Evolutionary conservation across 2,113 vertebrate species (phyloP).

Genomic region (Apodemus speciosus): DNA sequence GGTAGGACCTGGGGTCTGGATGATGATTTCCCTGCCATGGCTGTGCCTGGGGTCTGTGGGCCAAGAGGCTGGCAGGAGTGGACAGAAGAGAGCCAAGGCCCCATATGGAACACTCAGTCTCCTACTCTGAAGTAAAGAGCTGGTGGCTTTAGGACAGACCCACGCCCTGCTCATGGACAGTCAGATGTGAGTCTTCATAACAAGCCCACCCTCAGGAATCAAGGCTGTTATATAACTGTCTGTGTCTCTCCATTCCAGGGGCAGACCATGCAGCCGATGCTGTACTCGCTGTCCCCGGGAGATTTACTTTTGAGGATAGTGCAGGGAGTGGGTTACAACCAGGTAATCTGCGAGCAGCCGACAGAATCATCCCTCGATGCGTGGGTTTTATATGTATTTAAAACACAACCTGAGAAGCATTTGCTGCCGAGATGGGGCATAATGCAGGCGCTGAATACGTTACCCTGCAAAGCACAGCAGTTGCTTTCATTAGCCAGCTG

Average conservation of each 20-base stretch:
- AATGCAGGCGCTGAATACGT: not conserved
- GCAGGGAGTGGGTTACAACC: constrained; percentile 22
- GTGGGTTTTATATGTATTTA: constrained; percentile 37
- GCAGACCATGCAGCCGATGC: rapidly evolving
- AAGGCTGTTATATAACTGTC: not conserved
- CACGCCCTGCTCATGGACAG: not conserved
- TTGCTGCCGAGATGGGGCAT: not conserved
- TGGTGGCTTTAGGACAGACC: too few relatives aligned
- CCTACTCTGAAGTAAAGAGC: not conserved
- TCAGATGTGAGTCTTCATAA: not conserved
- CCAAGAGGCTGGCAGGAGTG: not conserved
- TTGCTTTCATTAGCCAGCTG: constrained; percentile 64
- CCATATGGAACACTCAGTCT: too few relatives aligned
- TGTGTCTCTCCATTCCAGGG: not conserved
- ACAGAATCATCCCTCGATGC: constrained; percentile 70
- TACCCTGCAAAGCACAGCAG: constrained; percentile 52
- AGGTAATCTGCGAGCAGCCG: constrained; percentile 69
- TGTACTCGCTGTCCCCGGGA: constrained; percentile 29
- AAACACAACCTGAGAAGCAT: not conserved
- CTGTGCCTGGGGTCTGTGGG: not conserved
- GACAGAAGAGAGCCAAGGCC: not conserved
- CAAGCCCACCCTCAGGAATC: not conserved
- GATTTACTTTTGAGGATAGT: not conserved
- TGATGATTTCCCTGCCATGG: not conserved
- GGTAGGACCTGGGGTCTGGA: not conserved